Evolutionary conservation across 2,797 vertebrate genomes (phyloP).

Genomic region (Pipistrellus pipistrellus): DNA sequence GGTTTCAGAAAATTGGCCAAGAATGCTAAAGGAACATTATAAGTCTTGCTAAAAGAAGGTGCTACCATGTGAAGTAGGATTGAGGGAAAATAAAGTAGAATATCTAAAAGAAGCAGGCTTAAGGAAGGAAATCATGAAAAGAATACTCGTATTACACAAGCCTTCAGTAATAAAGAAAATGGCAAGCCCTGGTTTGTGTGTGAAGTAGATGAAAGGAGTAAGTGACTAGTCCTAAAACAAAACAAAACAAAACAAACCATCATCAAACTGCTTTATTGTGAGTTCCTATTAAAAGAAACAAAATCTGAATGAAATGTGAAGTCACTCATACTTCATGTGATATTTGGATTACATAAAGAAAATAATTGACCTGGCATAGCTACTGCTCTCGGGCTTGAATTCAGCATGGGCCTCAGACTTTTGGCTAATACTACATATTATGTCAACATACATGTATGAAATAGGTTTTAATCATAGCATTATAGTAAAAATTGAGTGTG

Average conservation of each 20-base stretch:
- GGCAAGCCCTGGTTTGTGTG: accelerated
- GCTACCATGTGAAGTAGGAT: neutral
- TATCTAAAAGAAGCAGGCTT: neutral
- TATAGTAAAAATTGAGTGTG: neutral
- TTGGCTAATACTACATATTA: neutral
- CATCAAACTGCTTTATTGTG: neutral
- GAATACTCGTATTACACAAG: neutral
- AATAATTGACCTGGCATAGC: neutral
- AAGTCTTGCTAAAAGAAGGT: slow-evolving; percentile 11
- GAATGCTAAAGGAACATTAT: neutral
- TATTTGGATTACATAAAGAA: neutral
- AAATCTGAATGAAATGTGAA: neutral
- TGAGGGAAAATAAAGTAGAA: neutral
- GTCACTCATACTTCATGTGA: neutral
- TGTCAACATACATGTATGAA: neutral
- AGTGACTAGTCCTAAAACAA: neutral
- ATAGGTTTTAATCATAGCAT: slow-evolving; percentile 11
- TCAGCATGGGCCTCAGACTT: neutral
- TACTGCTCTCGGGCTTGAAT: slow-evolving; percentile 4
- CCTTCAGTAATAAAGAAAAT: neutral
- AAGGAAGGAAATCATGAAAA: neutral
- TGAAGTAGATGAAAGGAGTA: neutral
- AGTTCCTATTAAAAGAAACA: neutral
- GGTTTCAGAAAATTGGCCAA: neutral
- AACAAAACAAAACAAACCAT: neutral